Base-by-base conservation (phyloP, 2,888 invertebrate genomes). In the Gymnocheta viridis region DNA sequence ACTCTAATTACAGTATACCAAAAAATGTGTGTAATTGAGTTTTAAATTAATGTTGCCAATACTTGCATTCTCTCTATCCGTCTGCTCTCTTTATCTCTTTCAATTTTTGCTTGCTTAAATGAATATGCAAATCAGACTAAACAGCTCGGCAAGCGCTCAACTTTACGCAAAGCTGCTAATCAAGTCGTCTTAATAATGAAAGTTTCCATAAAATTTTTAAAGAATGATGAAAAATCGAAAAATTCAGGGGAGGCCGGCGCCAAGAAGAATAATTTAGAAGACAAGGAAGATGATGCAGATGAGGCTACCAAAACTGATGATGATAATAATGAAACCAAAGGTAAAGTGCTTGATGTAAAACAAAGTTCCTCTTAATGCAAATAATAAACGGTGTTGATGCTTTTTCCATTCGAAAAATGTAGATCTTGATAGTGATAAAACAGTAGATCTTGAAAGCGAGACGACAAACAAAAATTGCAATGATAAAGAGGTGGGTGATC, bases 141-240 rank as follows among this genome's bases (percentile, higher is more conserved):
- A 69, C 22, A 67, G 72, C 41, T 81, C 73, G 77, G 64, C 77
- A 77, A 74, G 64, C 72, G 81, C 24, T 29, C 77, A 73, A 69
- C 81, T 64, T 67, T 84, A 24, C 81, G 81, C 49, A 77, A 69
- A 78, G 54, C 81, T 64, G 67, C 81, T 62, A 49, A 9, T 10
- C 47, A 85, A 64, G 56, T 82, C 44, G 32, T 79, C 66, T 29
- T 85, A 82, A 49, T 85, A 79, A 82, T 85, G 73, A 85, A 80
- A 77, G 73, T 85, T 85, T 85, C 85, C 22, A 73, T 85, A 60
- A 29, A 80, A 85, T 82, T 82, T 85, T 85, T 82, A 78, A 86
- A 80, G 85, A 86, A 74, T 58, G 58, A 49, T 47, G 85, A 82
- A 54, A 77, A 72, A 24, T 17, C 78, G 0, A 79, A 79, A 14